phyloP scores from a whole-genome alignment of 2,113 vertebrate genomes.

The Pardalotus punctatus region DNA sequence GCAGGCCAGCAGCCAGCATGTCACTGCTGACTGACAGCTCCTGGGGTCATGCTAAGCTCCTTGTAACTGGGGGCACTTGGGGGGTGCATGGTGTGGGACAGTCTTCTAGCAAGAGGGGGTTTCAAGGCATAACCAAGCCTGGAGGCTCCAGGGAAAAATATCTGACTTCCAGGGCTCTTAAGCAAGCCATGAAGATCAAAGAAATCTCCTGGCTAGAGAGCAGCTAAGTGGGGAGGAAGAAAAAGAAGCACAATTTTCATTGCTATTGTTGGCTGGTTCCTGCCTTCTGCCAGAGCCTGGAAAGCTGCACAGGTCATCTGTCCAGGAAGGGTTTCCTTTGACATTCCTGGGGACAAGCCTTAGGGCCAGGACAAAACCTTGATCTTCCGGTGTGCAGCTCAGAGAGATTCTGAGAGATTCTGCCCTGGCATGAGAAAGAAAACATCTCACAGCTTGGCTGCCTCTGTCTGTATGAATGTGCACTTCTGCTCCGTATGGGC shows the following conservation, averaged over 20 bases:
- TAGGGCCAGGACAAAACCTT: not conserved
- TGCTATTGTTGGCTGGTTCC: not conserved
- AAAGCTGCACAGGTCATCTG: not conserved
- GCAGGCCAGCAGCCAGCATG: not conserved
- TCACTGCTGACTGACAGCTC: not conserved
- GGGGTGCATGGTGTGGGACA: fast-evolving
- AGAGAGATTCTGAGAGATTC: not conserved
- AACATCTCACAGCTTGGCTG: fast-evolving
- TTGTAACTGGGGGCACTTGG: fast-evolving
- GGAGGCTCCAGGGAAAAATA: not conserved
- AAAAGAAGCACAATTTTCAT: not conserved
- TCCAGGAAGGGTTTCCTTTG: not conserved
- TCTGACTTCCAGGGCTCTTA: not conserved
- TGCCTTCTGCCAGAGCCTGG: not conserved
- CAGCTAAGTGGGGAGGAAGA: not conserved
- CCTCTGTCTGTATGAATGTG: not conserved
- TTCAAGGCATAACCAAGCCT: not conserved
- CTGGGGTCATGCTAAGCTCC: not conserved
- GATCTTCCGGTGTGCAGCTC: not conserved
- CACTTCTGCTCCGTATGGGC: fast-evolving
- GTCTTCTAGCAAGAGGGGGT: not conserved
- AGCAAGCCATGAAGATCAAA: not conserved
- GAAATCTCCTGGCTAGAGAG: not conserved
- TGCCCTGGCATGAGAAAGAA: not conserved
- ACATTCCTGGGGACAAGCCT: not conserved